Evolutionary conservation across 2,797 vertebrate species (phyloP).

Genomic region (Acanthiza pusilla): DNA sequence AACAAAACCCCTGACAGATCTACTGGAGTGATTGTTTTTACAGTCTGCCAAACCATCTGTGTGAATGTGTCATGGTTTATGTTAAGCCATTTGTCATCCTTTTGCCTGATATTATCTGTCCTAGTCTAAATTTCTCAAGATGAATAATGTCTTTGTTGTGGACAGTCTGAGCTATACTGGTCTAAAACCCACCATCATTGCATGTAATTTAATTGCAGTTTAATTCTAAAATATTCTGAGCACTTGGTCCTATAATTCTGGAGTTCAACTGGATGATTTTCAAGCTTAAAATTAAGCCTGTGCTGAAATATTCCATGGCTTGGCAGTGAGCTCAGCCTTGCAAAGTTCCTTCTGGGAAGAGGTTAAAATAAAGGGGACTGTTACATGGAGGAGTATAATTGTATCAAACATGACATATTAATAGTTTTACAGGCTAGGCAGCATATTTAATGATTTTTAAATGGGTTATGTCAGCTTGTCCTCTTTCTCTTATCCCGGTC

Average conservation of each 20-base stretch:
- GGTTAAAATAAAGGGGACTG: background rate
- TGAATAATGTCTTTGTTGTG: background rate
- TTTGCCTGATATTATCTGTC: background rate
- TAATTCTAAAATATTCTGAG: background rate
- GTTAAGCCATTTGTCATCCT: constrained; percentile 19
- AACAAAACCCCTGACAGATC: background rate
- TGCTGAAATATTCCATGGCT: background rate
- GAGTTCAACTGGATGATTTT: background rate
- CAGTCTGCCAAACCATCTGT: constrained; percentile 37
- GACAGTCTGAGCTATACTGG: background rate
- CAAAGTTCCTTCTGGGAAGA: background rate
- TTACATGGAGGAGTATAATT: background rate
- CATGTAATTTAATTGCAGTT: background rate
- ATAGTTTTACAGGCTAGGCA: constrained; percentile 21
- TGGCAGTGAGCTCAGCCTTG: background rate
- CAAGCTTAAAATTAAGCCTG: background rate
- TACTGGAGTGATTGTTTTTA: background rate
- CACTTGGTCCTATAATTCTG: background rate
- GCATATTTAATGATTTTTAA: constrained; percentile 49
- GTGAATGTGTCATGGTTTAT: background rate
- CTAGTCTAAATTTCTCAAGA: background rate
- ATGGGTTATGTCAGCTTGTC: constrained; percentile 54
- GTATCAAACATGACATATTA: background rate
- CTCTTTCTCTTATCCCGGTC: constrained; percentile 39
- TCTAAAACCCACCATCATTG: background rate